Conservation (phyloP, 2,797 vertebrate species). For the Buphagus erythrorhynchus region DNA sequence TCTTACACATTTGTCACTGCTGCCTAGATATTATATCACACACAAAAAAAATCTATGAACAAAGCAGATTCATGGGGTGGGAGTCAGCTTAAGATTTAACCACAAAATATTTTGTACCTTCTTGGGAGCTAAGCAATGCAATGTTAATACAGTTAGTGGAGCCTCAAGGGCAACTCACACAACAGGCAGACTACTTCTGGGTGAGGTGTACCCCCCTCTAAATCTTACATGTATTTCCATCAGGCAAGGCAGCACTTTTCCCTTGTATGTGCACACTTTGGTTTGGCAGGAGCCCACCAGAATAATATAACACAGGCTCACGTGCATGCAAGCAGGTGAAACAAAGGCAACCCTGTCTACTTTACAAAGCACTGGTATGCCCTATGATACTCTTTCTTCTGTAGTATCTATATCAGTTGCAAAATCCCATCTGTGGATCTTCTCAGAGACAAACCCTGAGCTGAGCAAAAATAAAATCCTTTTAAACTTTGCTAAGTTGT, state of each 20-base stretch:
- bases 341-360: not conserved
- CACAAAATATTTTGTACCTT: not conserved
- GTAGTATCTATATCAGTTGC: not conserved
- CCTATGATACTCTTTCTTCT: not conserved
- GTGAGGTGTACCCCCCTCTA: not conserved
- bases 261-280: not conserved
- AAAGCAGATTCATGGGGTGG: not conserved
- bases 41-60: not conserved
- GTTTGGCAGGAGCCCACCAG: not conserved
- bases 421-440: not conserved
- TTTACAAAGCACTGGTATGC: not conserved
- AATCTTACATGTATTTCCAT: not conserved
- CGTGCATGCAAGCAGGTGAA: not conserved
- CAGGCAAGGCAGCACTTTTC: not conserved
- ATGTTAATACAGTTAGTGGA: not conserved
- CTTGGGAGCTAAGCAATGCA: not conserved
- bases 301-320: not conserved
- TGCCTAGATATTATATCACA: not conserved
- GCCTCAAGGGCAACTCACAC: not conserved
- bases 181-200: not conserved
- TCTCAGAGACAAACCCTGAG: not conserved
- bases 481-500: not conserved
- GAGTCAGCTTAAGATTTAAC: not conserved
- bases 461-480: not conserved
- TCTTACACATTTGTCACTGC: not conserved